Evolutionary conservation across 1,140 invertebrate genomes (phyloP).

Genomic region (Anadara kagoshimensis): DNA sequence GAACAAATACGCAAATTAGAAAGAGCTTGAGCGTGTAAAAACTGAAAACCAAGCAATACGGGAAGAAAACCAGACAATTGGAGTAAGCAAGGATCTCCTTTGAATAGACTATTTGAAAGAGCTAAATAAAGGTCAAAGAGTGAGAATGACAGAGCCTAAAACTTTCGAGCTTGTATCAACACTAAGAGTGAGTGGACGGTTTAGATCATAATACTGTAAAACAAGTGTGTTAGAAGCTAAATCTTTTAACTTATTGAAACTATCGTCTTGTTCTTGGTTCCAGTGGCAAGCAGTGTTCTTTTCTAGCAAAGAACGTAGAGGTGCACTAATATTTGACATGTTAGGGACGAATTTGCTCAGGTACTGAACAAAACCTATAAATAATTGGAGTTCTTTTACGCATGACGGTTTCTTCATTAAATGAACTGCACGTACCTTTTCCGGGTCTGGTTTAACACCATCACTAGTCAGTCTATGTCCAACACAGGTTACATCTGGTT

Average conservation of each 20-base stretch:
- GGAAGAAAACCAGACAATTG: too few species aligned
- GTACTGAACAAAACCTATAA: conserved; percentile 45
- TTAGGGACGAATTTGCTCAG: conserved; percentile 38
- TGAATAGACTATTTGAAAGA: too few species aligned
- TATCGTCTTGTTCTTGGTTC: conserved; percentile 20
- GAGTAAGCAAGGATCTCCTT: too few species aligned
- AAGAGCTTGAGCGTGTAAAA: too few species aligned
- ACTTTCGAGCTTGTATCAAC: conserved; percentile 50
- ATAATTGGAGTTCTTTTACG: conserved; percentile 29
- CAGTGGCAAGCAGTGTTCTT: conserved; percentile 36
- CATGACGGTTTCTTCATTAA: conserved; percentile 44
- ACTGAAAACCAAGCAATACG: too few species aligned
- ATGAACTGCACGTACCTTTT: conserved; percentile 68
- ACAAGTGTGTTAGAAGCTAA: conserved; percentile 25
- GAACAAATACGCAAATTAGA: too few species aligned
- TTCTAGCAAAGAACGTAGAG: conserved; percentile 31
- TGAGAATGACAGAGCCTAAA: conserved; percentile 43
- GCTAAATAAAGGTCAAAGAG: too few species aligned
- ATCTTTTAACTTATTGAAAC: conserved; percentile 37
- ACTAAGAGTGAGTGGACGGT: conserved; percentile 33
- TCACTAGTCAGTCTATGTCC: conserved; percentile 51
- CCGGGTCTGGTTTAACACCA: conserved; percentile 69
- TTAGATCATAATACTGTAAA: conserved; percentile 35
- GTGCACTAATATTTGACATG: conserved; percentile 33
- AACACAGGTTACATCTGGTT: conserved; percentile 41